Percentiles rank a stretch among this genome's conserved stretches.
phyloP scores from a whole-genome alignment of 2,797 vertebrate species.

The Onychomys arenicola region DNA sequence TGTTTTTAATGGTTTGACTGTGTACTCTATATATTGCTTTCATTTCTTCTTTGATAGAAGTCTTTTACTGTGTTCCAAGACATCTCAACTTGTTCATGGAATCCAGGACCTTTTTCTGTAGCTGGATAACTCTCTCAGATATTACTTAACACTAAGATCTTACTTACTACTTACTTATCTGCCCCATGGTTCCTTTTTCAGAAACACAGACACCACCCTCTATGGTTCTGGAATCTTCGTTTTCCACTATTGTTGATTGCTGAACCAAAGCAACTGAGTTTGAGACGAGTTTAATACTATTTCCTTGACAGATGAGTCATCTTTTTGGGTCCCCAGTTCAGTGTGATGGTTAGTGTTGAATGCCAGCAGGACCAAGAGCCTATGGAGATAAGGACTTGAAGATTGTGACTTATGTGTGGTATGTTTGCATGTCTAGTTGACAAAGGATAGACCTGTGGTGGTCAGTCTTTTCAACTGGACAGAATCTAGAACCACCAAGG shows the following conservation, averaged over 20 bases:
- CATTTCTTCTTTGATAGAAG: background rate
- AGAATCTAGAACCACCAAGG: background rate
- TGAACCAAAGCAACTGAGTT: background rate
- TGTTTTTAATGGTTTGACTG: background rate
- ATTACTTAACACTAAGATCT: background rate
- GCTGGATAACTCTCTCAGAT: background rate
- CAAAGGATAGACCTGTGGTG: background rate
- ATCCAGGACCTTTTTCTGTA: background rate
- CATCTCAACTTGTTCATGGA: background rate
- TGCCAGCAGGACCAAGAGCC: background rate
- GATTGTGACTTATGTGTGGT: background rate
- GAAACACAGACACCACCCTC: background rate
- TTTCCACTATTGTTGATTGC: background rate
- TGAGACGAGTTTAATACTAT: background rate
- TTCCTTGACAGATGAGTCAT: background rate
- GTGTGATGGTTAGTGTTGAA: background rate
- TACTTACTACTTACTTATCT: background rate
- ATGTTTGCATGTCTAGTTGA: background rate
- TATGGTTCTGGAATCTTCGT: background rate
- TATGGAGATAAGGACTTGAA: background rate
- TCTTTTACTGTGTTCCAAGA: background rate
- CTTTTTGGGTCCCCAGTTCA: background rate
- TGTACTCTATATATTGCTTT: too few relatives aligned
- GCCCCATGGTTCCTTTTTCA: background rate
- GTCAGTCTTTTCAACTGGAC: background rate